Base-by-base conservation (phyloP, 2,888 invertebrate species). In the Margaritifera margaritifera region DNA sequence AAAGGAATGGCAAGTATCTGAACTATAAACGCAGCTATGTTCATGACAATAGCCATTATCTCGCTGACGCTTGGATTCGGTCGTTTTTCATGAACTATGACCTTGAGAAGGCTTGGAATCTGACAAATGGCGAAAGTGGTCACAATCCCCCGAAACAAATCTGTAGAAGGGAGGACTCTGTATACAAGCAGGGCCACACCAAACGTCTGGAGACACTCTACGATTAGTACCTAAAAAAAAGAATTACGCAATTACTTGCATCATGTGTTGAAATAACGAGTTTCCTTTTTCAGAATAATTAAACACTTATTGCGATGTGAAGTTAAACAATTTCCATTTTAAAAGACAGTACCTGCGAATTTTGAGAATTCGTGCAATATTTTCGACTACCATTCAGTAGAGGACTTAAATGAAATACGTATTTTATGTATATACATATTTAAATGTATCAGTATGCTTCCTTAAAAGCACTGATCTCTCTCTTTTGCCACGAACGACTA, bases 151-250 rank as follows among this genome's bases (percentile, higher is more conserved):
- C 88, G 83, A 63, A 89, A 84, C 61, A 86, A 82, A 62, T 85
- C 84, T 0, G 83, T 84, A 3, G 80, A 81, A 19, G 89, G 88
- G 19, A 89, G 76, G n/a, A 89, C 84, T 58, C 85, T 80, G 76
- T 87, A 88, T 31, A 89, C 79, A 51, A 89, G 75, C 42, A 89
- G 81, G 68, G 86, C 86, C 27, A 86, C 79, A 0, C 89, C 89
- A 60, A 87, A 78, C 0, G 82, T 80, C 63, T 84, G 82, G 11
- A 81, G 66, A 53, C 80, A 78, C 66, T 85, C 86, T 19, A 85
- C 63, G 8, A 83, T 11, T 27, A 83, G 63, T 50, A 84, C 67
- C 86, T 86, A 78, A 64, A 81, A 79, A 19, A 61, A 65, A 64
- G 64, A 59, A 11, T 56, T 56, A 15, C 56, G 24, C 18, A 6